Conservation (phyloP, 1,140 invertebrate genomes). For the Bombus confusus region DNA sequence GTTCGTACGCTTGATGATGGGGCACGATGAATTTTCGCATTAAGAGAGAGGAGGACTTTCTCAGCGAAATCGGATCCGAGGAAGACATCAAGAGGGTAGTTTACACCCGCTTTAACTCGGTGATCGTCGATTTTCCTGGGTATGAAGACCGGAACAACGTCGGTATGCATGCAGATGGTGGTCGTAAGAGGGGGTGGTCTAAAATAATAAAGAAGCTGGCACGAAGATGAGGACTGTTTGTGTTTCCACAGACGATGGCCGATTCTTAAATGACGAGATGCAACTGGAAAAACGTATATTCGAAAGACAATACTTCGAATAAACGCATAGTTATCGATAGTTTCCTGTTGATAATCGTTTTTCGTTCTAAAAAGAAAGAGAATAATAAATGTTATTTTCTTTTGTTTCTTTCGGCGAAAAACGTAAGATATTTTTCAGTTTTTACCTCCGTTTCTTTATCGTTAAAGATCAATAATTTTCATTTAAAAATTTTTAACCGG, state of each 20-base stretch:
- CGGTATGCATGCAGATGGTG: constrained; percentile 73
- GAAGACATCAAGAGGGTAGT: constrained; percentile 29
- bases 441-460: background rate
- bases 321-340: constrained; percentile 28
- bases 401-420: background rate
- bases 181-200: constrained; percentile 71
- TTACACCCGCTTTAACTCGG: constrained; percentile 64
- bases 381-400: background rate
- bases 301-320: constrained; percentile 54
- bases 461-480: too few relatives aligned
- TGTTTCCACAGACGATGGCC: constrained; percentile 72
- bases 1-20: background rate
- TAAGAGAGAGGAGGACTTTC: background rate
- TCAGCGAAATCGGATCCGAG: constrained; percentile 26
- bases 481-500: too few relatives aligned
- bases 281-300: constrained; percentile 68
- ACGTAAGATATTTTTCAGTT: background rate
- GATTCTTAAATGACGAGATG: constrained; percentile 68
- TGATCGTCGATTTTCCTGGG: constrained; percentile 43
- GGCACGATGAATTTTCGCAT: background rate
- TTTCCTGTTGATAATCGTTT: constrained; percentile 3
- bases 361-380: background rate
- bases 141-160: constrained; percentile 64
- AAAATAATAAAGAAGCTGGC: constrained; percentile 77
- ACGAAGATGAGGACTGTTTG: constrained; percentile 72